These are phyloP conservation scores for Pyxicephalus adspersus DNA, from an alignment of 2,113 vertebrate species.

Conservation along the genomic window DNA sequence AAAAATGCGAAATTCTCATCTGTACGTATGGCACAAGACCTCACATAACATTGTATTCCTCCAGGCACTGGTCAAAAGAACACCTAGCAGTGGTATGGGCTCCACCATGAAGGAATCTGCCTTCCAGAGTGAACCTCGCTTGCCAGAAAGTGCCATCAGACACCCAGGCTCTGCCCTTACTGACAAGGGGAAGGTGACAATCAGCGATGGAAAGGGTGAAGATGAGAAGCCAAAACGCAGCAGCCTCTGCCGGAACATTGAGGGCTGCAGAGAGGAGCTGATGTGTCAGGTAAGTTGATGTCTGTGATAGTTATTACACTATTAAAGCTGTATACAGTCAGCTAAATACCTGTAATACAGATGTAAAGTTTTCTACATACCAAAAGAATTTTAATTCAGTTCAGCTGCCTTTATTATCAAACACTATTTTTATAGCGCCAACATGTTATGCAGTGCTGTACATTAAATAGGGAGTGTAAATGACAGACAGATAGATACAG, in stretches of 20 bases:
- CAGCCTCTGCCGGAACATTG: conserved; percentile 90
- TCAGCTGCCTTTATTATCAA: too few species aligned
- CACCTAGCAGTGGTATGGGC: conserved; percentile 94
- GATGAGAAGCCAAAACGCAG: conserved; percentile 97
- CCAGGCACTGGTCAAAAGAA: conserved; percentile 94
- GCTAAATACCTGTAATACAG: too few species aligned
- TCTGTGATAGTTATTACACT: too few species aligned
- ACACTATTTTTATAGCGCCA: too few species aligned
- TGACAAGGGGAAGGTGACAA: conserved; percentile 91
- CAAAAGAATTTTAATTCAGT: too few species aligned
- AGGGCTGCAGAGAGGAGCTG: conserved; percentile 94
- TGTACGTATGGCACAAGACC: neutral
- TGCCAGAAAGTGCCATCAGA: conserved; percentile 89
- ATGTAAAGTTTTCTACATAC: too few species aligned
- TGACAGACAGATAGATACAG: too few species aligned
- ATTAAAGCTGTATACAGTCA: too few species aligned
- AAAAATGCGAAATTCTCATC: too few species aligned
- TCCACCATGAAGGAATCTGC: conserved; percentile 97
- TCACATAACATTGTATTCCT: neutral
- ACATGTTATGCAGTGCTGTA: too few species aligned
- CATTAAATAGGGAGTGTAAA: too few species aligned
- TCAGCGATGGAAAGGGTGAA: conserved; percentile 88
- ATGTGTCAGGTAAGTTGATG: conserved; percentile 79
- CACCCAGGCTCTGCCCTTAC: conserved; percentile 87
- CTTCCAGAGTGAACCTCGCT: conserved; percentile 92